A percentile compares a stretch with the other conserved stretches of the same genome.
Evolutionary conservation across 2,888 invertebrate genomes (phyloP).

Genomic region (Lasius fuliginosus): DNA sequence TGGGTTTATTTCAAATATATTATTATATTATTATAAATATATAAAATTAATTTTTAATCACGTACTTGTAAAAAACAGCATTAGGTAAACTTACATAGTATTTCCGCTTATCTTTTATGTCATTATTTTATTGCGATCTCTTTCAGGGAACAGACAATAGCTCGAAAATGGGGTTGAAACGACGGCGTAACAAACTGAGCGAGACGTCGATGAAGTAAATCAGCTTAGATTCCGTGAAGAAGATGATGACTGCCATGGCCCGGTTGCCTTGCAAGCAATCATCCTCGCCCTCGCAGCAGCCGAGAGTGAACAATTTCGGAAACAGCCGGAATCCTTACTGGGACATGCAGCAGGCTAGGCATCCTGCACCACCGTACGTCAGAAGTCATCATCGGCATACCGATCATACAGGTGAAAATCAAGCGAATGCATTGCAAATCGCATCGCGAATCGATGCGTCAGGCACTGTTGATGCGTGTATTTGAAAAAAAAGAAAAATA

Average conservation of each 20-base stretch:
- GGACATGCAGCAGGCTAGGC: constrained; percentile 83
- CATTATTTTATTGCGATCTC: constrained; percentile 18
- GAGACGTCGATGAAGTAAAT: constrained; percentile 66
- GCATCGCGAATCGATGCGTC: constrained; percentile 50
- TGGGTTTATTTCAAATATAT: background rate
- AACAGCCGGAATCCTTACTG: constrained; percentile 81
- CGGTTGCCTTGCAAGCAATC: constrained; percentile 84
- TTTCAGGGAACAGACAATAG: constrained; percentile 78
- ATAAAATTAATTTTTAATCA: background rate
- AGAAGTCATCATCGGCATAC: constrained; percentile 82
- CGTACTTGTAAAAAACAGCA: background rate
- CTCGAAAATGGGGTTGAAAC: constrained; percentile 82
- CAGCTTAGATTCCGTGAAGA: constrained; percentile 53
- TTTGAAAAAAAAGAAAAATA: background rate
- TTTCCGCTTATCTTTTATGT: background rate
- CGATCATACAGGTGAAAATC: constrained; percentile 82
- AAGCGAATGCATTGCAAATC: constrained; percentile 32
- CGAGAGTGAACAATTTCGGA: constrained; percentile 79
- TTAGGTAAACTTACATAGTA: background rate
- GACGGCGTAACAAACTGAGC: constrained; percentile 80
- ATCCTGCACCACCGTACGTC: constrained; percentile 80
- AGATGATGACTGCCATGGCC: constrained; percentile 86
- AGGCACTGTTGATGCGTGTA: background rate
- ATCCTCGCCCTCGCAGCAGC: constrained; percentile 80
- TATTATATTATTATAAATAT: background rate